Evolutionary conservation across 2,113 vertebrate species (phyloP), one percentile per base, ranked within the genome.

Genomic region (Aplodontia rufa): DNA sequence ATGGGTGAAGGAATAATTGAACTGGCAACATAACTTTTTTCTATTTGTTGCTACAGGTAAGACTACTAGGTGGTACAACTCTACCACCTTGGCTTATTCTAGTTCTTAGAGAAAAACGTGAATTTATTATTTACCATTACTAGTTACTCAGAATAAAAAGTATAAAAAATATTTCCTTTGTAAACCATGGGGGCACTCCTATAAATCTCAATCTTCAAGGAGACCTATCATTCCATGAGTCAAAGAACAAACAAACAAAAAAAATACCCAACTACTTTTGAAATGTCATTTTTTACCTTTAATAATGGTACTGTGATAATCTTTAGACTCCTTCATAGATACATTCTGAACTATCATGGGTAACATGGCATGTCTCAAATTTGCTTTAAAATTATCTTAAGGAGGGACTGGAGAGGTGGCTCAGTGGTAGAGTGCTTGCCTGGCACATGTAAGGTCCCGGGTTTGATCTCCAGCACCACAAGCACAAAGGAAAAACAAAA

Each of bases 331-430:
- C 1, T 16, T 79, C 45, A 62, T 51, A 81, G 24, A 35, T 72
- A 90, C 35, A 92, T 40, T 58, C 45, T 83, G 32, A 92, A 94
- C 26, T 76, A 40, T 45, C 42, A 76, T 78, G 1, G 9, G 8
- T 91, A 17, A 81, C 93, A 88, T 47, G 3, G 9, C 17, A 2
- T 37, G 20, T 83, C 49, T 86, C 4, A 3, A 40, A 90, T 76
- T 47, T 62, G 37, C 49, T 88, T 81, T 55, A 58, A 87, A 95
- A 83, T 72, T 71, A 87, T 42, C n/a, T n/a, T n/a, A n/a, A n/a
- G n/a, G n/a, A n/a, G n/a, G n/a, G n/a, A n/a, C n/a, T n/a, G n/a
- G n/a, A n/a, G n/a, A n/a, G n/a, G n/a, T n/a, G n/a, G n/a, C n/a
- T n/a, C n/a, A n/a, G n/a, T n/a, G n/a, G n/a, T n/a, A n/a, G n/a